Base-by-base conservation (phyloP, 2,113 vertebrate genomes). In the Nerophis ophidion region DNA sequence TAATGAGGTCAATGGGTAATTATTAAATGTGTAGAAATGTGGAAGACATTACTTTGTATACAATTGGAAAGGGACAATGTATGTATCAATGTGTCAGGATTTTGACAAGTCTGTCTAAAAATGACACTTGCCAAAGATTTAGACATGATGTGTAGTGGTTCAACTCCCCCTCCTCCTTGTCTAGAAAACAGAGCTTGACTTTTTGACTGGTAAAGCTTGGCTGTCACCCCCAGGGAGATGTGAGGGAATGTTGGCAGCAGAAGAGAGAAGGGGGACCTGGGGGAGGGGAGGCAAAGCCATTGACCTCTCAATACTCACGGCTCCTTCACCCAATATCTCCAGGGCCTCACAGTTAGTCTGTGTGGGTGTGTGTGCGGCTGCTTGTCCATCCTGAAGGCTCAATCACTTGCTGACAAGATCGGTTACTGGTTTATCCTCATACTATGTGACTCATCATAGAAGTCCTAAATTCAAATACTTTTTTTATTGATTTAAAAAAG, bases 231-330 rank as follows among this genome's bases (percentile, higher is more conserved):
- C 19, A 5, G 60, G 48, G 56, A 71, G 56, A 63, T 57, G 65
- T 65, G 61, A 49, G 61, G 52, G 63, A 71, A 51, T 69, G 56
- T 64, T 63, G 19, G 48, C 48, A 56, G 57, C 48, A 52, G 54
- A 38, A 45, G 50, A 26, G 56, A 53, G 46, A 15, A 65, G 46
- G 48, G 38, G 42, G 36, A 13, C 40, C 34, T 61, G 68, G 71
- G 72, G 74, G 62, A 35, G 69, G 71, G 60, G 61, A 17, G 53
- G 50, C 47, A 51, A 36, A 62, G 65, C 45, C 50, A 46, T 19
- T 80, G 62, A 82, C 75, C 74, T 66, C 63, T 68, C 50, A 65
- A 35, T 71, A 50, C 70, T 68, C 19, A 26, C 16, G 14, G 61
- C 61, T 58, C 58, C 61, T 67, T 51, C 11, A 57, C 56, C 50